Evolutionary conservation across 2,888 invertebrate genomes (phyloP).

Genomic region (Parapristionchus giblindavisi): DNA sequence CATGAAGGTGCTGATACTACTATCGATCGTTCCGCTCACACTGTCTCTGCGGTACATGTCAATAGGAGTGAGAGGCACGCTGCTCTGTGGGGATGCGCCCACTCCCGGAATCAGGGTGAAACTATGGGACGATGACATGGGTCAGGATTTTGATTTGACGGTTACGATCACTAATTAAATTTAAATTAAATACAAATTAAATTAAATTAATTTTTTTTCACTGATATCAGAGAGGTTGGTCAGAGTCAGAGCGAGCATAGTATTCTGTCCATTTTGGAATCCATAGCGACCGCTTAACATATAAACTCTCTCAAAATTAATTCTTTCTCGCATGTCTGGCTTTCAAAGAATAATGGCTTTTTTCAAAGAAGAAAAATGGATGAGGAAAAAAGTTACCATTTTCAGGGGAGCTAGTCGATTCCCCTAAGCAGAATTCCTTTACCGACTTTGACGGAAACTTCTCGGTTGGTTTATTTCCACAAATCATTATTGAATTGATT

Average conservation of each 20-base stretch:
- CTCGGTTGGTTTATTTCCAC: background rate
- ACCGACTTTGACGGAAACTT: slow-evolving; percentile 35
- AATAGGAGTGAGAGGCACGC: slow-evolving; percentile 18
- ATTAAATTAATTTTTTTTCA: too few relatives aligned
- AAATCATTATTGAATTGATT: background rate
- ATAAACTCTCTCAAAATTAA: too few relatives aligned
- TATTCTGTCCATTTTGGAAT: too few relatives aligned
- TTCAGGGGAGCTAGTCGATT: slow-evolving; percentile 35
- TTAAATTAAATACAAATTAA: too few relatives aligned
- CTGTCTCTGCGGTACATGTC: slow-evolving; percentile 5
- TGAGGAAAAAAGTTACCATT: background rate
- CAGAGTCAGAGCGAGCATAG: background rate
- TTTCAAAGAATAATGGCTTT: too few relatives aligned
- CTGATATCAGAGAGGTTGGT: too few relatives aligned
- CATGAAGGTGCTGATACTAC: background rate
- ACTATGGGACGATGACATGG: slow-evolving; percentile 38
- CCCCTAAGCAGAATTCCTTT: slow-evolving; percentile 29
- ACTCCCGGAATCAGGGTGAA: slow-evolving; percentile 34
- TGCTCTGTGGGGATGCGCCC: slow-evolving; percentile 34
- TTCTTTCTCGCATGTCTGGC: background rate
- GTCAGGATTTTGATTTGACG: slow-evolving; percentile 12
- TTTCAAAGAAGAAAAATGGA: background rate
- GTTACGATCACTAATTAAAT: too few relatives aligned
- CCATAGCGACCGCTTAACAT: too few relatives aligned
- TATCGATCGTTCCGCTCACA: background rate